A percentile compares a stretch with the other conserved stretches of the same genome.
phyloP scores from a whole-genome alignment of 2,113 vertebrate genomes.

The Hippocampus abdominalis region DNA sequence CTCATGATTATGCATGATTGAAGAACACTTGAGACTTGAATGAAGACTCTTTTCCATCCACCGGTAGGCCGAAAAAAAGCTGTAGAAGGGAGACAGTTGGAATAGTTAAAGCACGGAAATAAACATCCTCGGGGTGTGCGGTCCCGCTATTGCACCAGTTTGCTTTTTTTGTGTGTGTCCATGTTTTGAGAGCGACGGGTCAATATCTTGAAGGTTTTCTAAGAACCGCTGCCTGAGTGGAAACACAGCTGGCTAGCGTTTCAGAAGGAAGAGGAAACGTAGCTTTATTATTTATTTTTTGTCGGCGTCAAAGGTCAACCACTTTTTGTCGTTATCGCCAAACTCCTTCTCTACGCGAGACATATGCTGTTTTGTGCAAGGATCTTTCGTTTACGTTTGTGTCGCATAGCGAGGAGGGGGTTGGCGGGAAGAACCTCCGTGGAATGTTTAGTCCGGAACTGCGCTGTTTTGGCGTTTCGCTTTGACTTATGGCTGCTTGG shows the following conservation, averaged over 20 bases:
- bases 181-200: neutral
- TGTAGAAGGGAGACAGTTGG: neutral
- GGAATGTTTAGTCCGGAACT: constrained; percentile 43
- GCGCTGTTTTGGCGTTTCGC: constrained; percentile 44
- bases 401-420: neutral
- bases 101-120: neutral
- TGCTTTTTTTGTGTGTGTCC: neutral
- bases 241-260: constrained; percentile 53
- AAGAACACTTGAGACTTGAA: neutral
- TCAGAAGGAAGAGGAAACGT: constrained; percentile 41
- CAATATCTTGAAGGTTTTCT: constrained; percentile 11
- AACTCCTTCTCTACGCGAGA: neutral
- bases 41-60: neutral
- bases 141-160: constrained; percentile 3
- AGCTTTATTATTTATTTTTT: neutral
- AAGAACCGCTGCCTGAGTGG: constrained; percentile 22
- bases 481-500: constrained; percentile 41
- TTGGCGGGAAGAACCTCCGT: constrained; percentile 20
- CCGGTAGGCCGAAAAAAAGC: neutral
- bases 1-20: too few species aligned
- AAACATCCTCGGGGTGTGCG: neutral
- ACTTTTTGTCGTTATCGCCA: constrained; percentile 25
- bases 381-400: constrained; percentile 3
- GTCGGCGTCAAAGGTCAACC: constrained; percentile 38
- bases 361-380: constrained; percentile 21